Percentiles rank a stretch among this genome's conserved stretches.
Evolutionary conservation across 1,140 invertebrate genomes (phyloP).

Genomic region (Magallana ariakensis): DNA sequence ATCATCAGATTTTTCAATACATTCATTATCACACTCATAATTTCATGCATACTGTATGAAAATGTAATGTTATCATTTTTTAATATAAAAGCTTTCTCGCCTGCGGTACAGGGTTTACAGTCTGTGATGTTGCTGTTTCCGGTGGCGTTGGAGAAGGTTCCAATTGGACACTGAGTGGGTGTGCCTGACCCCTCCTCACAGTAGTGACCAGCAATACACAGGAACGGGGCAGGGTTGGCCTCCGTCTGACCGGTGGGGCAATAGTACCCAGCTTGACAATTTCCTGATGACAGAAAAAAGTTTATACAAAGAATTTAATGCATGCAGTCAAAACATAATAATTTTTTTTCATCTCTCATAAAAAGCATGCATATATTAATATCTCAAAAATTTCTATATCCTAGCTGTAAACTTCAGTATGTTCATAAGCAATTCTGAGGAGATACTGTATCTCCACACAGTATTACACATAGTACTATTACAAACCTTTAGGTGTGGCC

Average conservation of each 20-base stretch:
- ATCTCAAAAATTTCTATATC: no score
- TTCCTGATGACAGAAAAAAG: slow-evolving; percentile 58
- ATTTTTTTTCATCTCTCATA: no score
- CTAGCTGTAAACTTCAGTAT: no score
- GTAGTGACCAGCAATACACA: slow-evolving; percentile 73
- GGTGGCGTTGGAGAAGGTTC: slow-evolving; percentile 75
- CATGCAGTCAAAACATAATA: no score
- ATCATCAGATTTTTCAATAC: no score
- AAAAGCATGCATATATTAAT: no score
- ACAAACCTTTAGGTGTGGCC: slow-evolving; percentile 67
- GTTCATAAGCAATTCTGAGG: no score
- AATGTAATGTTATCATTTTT: no score
- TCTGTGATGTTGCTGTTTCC: slow-evolving; percentile 73
- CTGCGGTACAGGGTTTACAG: slow-evolving; percentile 75
- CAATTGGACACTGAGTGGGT: slow-evolving; percentile 72
- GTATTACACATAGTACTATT: neutral
- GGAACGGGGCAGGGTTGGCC: slow-evolving; percentile 64
- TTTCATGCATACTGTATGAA: no score
- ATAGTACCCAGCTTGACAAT: slow-evolving; percentile 74
- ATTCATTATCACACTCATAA: no score
- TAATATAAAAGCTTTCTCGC: slow-evolving; percentile 50
- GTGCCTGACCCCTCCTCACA: slow-evolving; percentile 71
- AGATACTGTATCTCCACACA: no score
- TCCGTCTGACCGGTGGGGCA: slow-evolving; percentile 72
- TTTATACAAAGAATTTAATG: no score